Base-by-base conservation (phyloP, 2,888 invertebrate species). In the Plebejus argus region DNA sequence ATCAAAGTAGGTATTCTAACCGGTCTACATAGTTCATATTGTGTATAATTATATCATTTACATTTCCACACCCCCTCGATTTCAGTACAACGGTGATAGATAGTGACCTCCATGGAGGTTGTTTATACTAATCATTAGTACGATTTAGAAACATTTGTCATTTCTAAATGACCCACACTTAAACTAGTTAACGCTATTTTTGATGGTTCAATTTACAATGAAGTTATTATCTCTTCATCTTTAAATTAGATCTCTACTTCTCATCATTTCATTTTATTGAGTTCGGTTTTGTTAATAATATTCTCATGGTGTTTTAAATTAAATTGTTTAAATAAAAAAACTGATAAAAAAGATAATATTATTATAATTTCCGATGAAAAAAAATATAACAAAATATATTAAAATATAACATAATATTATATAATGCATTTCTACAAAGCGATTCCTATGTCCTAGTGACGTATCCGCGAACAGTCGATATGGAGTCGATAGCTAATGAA, bases 401-500 rank as follows among this genome's bases (percentile, higher is more conserved):
- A 28, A 28, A 28, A 28, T 28, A 28, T 28, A 28, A 2, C 2
- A 53, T 53, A 28, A 28, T 28, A 28, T 28, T 2, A 2, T 28
- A 53, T 53, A 18, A 53, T 3, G 53, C 53, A 53, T 53, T 18
- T 53, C 0, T 20, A 58, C 20, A 23, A 23, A 66, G 28, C 28
- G 28, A 15, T 66, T 66, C 28, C 28, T 66, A 66, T 66, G 15
- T 66, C 23, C 8, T 66, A 66, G 66, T 28, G 66, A 66, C 66
- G 20, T 56, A 71, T 76, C 70, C 70, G 85, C 88, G 89, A 89
- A 88, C 88, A 87, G 87, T 90, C 89, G 89, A 89, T 88, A 87
- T 87, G 53, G 85, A 84, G 83, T 83, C 86, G 90, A 90, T 90
- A 89, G 83, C 84, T 91, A 90, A 93, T 93, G 92, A 93, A 93